phyloP scores from a whole-genome alignment of 2,888 invertebrate genomes.

The Globia sparganii region DNA sequence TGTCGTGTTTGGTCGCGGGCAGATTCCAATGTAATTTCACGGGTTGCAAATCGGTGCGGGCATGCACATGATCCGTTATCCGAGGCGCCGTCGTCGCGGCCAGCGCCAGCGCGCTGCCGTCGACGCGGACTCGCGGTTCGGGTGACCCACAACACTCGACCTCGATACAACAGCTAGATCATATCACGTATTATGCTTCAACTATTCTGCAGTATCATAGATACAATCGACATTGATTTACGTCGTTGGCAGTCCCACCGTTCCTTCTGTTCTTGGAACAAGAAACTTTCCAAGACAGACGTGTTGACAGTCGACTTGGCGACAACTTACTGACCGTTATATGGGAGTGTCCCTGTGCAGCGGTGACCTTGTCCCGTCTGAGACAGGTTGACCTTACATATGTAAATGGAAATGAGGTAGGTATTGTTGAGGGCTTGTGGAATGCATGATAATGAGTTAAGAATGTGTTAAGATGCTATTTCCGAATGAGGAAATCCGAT shows the following conservation, averaged over 20 bases:
- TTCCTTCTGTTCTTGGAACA: conserved; percentile 42
- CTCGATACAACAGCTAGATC: conserved; percentile 66
- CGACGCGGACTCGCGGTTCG: conserved; percentile 57
- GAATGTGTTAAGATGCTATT: conserved; percentile 38
- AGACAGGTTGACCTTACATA: conserved; percentile 51
- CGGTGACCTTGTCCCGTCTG: conserved; percentile 61
- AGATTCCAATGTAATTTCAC: conserved; percentile 57
- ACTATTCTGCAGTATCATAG: conserved; percentile 63
- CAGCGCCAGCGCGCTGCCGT: conserved; percentile 63
- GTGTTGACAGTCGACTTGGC: conserved; percentile 49
- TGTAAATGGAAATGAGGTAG: conserved; percentile 57
- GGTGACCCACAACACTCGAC: conserved; percentile 74
- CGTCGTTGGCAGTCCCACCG: conserved; percentile 41
- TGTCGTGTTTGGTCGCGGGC: conserved; percentile 33
- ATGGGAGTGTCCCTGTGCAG: conserved; percentile 42
- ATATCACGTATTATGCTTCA: conserved; percentile 57
- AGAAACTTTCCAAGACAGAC: conserved; percentile 38
- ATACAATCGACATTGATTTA: conserved; percentile 58
- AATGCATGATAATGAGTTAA: conserved; percentile 57
- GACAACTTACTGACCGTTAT: conserved; percentile 35
- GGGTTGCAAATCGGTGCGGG: conserved; percentile 66
- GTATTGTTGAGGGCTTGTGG: conserved; percentile 58
- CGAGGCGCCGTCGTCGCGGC: conserved; percentile 57
- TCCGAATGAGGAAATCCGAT: conserved; percentile 23
- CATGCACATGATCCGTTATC: conserved; percentile 76